These are phyloP conservation scores for Holotrichia oblita DNA, from an alignment of 1,140 invertebrate species.

Conservation along the genomic window DNA sequence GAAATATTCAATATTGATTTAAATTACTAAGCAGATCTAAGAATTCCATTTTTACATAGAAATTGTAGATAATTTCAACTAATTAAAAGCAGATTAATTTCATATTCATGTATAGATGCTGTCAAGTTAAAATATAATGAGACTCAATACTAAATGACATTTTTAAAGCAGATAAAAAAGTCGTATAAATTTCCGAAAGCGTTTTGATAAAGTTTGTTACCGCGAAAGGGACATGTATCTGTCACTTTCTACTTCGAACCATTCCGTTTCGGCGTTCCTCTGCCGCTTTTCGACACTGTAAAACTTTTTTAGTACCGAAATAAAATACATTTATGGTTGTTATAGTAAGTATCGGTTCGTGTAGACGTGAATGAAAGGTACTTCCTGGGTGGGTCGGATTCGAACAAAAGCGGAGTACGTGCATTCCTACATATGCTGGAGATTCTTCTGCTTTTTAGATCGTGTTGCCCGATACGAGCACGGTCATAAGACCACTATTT, in stretches of 20 bases:
- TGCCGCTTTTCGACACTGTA: slow-evolving; percentile 32
- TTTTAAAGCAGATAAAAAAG: neutral
- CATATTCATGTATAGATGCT: too few relatives aligned
- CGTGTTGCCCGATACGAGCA: slow-evolving; percentile 29
- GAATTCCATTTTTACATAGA: too few relatives aligned
- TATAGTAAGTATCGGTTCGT: slow-evolving; percentile 39
- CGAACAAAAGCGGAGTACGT: slow-evolving; percentile 40
- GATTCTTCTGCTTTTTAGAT: slow-evolving; percentile 42
- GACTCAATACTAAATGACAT: neutral
- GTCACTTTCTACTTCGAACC: slow-evolving; percentile 23
- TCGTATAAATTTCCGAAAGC: neutral
- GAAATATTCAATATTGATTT: too few relatives aligned
- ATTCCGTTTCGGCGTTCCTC: slow-evolving; percentile 1
- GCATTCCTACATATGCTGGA: slow-evolving; percentile 39
- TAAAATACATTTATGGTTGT: slow-evolving; percentile 41
- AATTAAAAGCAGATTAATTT: too few relatives aligned
- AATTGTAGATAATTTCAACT: too few relatives aligned
- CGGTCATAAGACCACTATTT: slow-evolving; percentile 22
- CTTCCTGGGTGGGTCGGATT: slow-evolving; percentile 40
- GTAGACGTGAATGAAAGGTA: slow-evolving; percentile 42
- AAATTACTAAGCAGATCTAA: too few relatives aligned
- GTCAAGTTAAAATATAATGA: neutral
- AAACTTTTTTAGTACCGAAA: slow-evolving; percentile 39
- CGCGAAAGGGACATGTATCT: slow-evolving; percentile 21
- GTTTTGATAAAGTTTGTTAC: slow-evolving; percentile 19